A percentile compares a stretch with the other conserved stretches of the same genome.
phyloP scores from a whole-genome alignment of 1,140 invertebrate genomes.

The Eriosoma lanigerum region DNA sequence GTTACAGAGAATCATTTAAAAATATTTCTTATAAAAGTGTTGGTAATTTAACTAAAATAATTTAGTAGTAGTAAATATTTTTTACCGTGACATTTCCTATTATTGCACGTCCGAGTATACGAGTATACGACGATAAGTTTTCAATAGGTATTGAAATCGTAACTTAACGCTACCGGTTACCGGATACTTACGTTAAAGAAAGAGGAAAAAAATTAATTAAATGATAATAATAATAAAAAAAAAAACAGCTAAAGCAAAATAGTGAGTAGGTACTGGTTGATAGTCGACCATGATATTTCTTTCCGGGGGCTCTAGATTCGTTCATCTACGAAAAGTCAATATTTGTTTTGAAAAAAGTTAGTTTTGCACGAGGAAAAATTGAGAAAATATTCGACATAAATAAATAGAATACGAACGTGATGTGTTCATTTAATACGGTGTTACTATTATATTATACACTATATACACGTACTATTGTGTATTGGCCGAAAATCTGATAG shows the following conservation, averaged over 20 bases:
- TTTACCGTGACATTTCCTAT: too few relatives aligned
- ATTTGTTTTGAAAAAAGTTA: constrained; percentile 40
- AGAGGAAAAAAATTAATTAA: background rate
- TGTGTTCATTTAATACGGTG: constrained; percentile 3
- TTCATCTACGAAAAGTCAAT: constrained; percentile 40
- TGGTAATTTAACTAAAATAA: too few relatives aligned
- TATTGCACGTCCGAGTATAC: background rate
- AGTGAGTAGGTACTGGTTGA: background rate
- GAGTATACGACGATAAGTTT: background rate
- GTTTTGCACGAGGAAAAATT: background rate
- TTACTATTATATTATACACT: background rate
- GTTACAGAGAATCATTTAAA: too few relatives aligned
- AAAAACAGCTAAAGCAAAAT: background rate
- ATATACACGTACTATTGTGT: background rate
- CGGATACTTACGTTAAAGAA: background rate
- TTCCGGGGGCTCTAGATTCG: background rate
- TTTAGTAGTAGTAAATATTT: too few relatives aligned
- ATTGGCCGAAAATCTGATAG: background rate
- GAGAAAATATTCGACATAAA: background rate
- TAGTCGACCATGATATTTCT: constrained; percentile 23
- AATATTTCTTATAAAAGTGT: too few relatives aligned
- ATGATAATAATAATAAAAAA: background rate
- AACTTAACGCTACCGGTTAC: too few relatives aligned
- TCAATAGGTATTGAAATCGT: constrained; percentile 5
- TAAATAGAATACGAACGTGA: constrained; percentile 37